Percentiles rank a stretch among this genome's conserved stretches.
phyloP scores from a whole-genome alignment of 2,797 vertebrate species.

The Hybognathus amarus region DNA sequence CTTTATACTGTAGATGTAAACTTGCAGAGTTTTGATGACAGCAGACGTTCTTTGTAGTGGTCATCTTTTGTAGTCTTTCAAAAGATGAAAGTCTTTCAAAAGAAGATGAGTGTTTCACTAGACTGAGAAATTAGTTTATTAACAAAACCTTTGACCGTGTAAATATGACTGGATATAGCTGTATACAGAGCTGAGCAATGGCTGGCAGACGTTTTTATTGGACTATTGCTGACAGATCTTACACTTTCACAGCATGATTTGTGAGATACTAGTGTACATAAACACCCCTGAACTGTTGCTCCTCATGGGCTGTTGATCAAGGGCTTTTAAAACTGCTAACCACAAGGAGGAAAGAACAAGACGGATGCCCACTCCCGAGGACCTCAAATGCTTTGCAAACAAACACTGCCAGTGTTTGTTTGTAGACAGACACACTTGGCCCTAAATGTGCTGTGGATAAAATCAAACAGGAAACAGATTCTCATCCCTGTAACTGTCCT shows the following conservation, averaged over 20 bases:
- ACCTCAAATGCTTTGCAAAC: constrained; percentile 59
- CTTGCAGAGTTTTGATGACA: not conserved
- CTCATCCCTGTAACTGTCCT: constrained; percentile 31
- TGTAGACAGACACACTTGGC: constrained; percentile 58
- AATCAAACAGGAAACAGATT: constrained; percentile 45
- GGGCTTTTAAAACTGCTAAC: constrained; percentile 53
- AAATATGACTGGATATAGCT: not conserved
- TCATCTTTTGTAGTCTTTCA: constrained; percentile 12
- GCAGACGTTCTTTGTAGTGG: constrained; percentile 5
- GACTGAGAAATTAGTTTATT: not conserved
- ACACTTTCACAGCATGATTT: constrained; percentile 13
- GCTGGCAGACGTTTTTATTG: constrained; percentile 18
- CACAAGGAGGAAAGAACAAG: constrained; percentile 45
- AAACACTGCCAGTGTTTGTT: constrained; percentile 64
- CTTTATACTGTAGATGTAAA: not conserved
- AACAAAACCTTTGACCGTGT: not conserved
- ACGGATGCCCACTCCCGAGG: constrained; percentile 51
- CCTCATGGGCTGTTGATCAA: constrained; percentile 54
- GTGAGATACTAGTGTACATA: constrained; percentile 22
- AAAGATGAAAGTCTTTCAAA: too few species aligned
- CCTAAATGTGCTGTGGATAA: constrained; percentile 48
- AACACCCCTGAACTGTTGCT: constrained; percentile 44
- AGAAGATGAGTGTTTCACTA: too few species aligned
- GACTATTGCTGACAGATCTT: constrained; percentile 7
- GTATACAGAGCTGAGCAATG: constrained; percentile 4